Evolutionary conservation across 2,888 invertebrate species (phyloP).

Genomic region (Tetragonula carbonaria): DNA sequence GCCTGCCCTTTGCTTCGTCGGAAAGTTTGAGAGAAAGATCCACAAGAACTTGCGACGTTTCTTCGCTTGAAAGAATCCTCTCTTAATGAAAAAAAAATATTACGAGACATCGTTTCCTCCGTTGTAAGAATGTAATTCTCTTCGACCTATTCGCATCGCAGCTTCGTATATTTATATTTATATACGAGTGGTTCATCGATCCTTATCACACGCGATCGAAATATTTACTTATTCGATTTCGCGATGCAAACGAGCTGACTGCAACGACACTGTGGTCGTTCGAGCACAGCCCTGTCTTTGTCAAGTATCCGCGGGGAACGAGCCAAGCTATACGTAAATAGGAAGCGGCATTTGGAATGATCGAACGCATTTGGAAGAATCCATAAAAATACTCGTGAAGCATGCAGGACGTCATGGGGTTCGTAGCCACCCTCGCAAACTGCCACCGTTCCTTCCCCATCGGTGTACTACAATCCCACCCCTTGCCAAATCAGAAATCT

Average conservation of each 20-base stretch:
- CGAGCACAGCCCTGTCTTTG: background rate
- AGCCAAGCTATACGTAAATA: conserved; percentile 31
- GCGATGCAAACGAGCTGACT: too few species aligned
- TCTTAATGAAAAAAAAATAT: too few species aligned
- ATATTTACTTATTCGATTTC: too few species aligned
- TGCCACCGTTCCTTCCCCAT: conserved; percentile 50
- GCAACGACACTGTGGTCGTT: background rate
- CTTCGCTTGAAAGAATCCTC: background rate
- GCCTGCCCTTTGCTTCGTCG: background rate
- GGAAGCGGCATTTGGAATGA: conserved; percentile 23
- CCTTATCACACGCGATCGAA: too few species aligned
- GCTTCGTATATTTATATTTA: too few species aligned
- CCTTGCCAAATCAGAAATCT: conserved; percentile 77
- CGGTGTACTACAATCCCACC: conserved; percentile 65
- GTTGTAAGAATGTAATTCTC: too few species aligned
- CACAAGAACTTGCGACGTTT: background rate
- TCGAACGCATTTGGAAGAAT: conserved; percentile 51
- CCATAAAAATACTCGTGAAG: conserved; percentile 64
- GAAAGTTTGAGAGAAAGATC: background rate
- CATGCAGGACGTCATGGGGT: conserved; percentile 56
- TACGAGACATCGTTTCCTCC: too few species aligned
- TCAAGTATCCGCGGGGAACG: background rate
- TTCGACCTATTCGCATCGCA: too few species aligned
- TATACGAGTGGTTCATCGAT: too few species aligned
- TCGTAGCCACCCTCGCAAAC: conserved; percentile 71